Conservation (phyloP, 1,140 invertebrate species). For the Tachypleus tridentatus region DNA sequence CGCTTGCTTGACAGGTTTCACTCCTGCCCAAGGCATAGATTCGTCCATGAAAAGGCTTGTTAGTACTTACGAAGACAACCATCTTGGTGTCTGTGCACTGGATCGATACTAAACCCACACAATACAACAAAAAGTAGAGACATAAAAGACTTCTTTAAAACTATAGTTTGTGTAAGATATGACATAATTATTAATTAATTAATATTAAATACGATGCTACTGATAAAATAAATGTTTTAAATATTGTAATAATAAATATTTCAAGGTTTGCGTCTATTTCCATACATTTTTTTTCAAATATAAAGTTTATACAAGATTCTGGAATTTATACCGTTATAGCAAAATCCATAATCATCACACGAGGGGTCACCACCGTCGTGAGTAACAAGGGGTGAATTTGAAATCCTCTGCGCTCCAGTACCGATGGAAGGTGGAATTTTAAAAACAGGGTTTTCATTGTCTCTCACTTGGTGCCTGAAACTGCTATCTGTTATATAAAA, state of each 20-base stretch:
- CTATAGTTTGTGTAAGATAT: background rate
- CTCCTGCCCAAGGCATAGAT: constrained; percentile 85
- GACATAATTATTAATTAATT: background rate
- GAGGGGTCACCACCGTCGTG: constrained; percentile 17
- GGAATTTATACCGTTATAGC: constrained; percentile 51
- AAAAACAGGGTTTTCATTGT: no score
- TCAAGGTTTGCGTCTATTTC: no score
- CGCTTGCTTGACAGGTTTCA: constrained; percentile 88
- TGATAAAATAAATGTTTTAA: no score
- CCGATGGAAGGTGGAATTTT: no score
- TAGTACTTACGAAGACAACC: constrained; percentile 79
- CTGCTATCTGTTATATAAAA: no score
- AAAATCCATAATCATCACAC: constrained; percentile 86
- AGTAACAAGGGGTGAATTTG: background rate
- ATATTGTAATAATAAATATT: no score
- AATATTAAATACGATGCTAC: no score
- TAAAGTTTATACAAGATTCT: no score
- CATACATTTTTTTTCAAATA: no score
- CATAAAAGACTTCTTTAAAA: no score
- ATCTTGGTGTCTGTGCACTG: constrained; percentile 90
- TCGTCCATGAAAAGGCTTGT: constrained; percentile 85
- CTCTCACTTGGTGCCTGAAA: no score
- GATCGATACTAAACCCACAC: constrained; percentile 51
- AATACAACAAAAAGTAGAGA: no score
- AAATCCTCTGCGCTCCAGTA: background rate